Base-by-base conservation (phyloP, 2,797 vertebrate species). In the Atherinosoma microstoma region DNA sequence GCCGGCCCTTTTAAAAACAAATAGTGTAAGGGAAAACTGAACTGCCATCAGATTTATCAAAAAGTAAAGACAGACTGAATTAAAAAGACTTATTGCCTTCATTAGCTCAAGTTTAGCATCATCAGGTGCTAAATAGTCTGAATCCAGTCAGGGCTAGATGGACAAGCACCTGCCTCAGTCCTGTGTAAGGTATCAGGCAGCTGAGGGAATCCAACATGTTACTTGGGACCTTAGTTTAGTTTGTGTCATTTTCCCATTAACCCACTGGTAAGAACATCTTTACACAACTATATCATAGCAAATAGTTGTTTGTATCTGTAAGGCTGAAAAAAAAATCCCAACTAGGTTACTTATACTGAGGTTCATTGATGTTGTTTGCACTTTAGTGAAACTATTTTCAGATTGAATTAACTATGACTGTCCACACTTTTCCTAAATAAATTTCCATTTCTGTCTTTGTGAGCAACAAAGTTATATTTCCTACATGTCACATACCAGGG, bases 101-200 rank as follows among this genome's bases (percentile, higher is more conserved):
- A 76, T 86, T 89, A 80, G 54, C 40, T 70, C 62, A 66, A 40
- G 69, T 80, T 80, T 77, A 76, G 78, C 70, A 75, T 85, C 77
- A 81, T 83, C 73, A 66, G 61, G 20, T 78, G 75, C 74, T 76
- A 76, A 85, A 86, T 67, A 73, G 75, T 64, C 71, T 76, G 84
- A 54, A 87, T 85, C 80, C 32, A 58, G 54, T 59, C 70, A 65
- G n/a, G 35, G 38, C 61, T 75, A 71, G 73, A 75, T 60, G 57
- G 49, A 58, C 2, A 42, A 77, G 45, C 7, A 49, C 27, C 24
- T 51, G 34, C 49, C 15, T 61, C 27, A 57, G 49, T 78, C 7
- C 35, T 54, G 12, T 34, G 32, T 32, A 56, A 40, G 22, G 45
- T 20, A 30, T 29, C 24, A 18, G 15, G 11, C 8, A 29, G 5